phyloP scores from a whole-genome alignment of 1,140 invertebrate species.

The Chrysomallon squamiferum region DNA sequence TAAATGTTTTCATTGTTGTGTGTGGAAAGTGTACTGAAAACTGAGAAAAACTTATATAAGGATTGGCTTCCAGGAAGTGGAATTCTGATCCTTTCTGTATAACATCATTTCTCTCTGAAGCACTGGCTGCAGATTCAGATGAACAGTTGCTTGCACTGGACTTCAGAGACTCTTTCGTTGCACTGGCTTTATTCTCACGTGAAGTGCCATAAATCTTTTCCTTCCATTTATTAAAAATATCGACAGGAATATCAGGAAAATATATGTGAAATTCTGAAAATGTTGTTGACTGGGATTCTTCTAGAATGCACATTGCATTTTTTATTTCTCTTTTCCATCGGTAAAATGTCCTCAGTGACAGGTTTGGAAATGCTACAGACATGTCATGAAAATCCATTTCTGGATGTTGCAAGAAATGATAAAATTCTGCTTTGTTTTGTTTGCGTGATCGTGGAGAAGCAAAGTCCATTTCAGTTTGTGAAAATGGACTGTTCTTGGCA shows the following conservation, averaged over 20 bases:
- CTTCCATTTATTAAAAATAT: conserved; percentile 24
- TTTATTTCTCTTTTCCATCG: conserved; percentile 11
- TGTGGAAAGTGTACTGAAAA: not conserved
- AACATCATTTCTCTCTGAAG: no score
- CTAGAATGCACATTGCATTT: not conserved
- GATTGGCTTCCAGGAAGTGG: conserved; percentile 14
- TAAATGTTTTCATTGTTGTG: not conserved
- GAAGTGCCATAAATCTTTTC: not conserved
- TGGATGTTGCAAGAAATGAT: conserved; percentile 23
- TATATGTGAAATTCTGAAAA: conserved; percentile 7
- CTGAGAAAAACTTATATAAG: conserved; percentile 2
- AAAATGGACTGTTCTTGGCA: no score
- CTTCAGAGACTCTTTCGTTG: no score
- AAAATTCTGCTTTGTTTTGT: conserved; percentile 13
- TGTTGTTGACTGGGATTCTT: not conserved
- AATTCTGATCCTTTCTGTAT: no score
- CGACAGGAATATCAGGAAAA: conserved; percentile 13
- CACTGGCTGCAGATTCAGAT: no score
- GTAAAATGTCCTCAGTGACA: conserved; percentile 29
- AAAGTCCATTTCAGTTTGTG: no score
- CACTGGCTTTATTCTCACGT: not conserved
- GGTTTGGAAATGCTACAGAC: conserved; percentile 16
- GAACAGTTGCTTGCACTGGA: no score
- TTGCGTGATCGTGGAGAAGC: conserved; percentile 5
- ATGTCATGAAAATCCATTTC: conserved; percentile 21